Evolutionary conservation across 2,797 vertebrate genomes (phyloP), one percentile per base, ranked within the genome.

Genomic region (Urocyon cinereoargenteus): DNA sequence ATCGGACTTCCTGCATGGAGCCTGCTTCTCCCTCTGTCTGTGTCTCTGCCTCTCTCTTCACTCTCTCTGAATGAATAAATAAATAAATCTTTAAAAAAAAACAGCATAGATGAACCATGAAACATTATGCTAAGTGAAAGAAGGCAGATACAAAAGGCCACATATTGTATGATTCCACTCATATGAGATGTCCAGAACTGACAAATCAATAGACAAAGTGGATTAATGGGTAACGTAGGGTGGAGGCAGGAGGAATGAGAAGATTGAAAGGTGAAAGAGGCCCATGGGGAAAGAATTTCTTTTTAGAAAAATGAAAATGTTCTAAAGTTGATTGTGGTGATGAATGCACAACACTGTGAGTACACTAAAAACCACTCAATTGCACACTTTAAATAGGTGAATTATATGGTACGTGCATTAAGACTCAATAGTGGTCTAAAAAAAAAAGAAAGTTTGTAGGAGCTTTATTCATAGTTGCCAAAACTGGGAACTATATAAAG

Each of bases 231-330:
- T 68, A 83, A 55, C 6, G 3, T 62, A 85, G 18, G 28, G 18
- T 1, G n/a, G 21, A 10, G 4, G 26, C 28, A 62, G 64, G 22
- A 24, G 18, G 24, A 62, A n/a, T 87, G 21, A 49, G 62, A 51
- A 55, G 28, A 66, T 3, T 24, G 61, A 83, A 83, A n/a, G 5
- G 13, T 21, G 24, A 45, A 45, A 51, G n/a, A 91, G 88, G 31
- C 55, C 24, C 34, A 77, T 4, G 22, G 14, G 26, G 70, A 51
- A 51, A n/a, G 6, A 9, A 6, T 62, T 96, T 57, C 51, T 51
- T 73, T 94, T 62, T 61, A 59, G 81, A 64, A 26, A 53, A 19
- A 61, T 86, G n/a, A 92, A 94, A 68, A 49, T 89, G 15, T 86
- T 85, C 22, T 61, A 45, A 81, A 92, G 53, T 45, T 86, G 53